Conservation (phyloP, 2,797 vertebrate genomes). For the Alcedo quadribrachys region DNA sequence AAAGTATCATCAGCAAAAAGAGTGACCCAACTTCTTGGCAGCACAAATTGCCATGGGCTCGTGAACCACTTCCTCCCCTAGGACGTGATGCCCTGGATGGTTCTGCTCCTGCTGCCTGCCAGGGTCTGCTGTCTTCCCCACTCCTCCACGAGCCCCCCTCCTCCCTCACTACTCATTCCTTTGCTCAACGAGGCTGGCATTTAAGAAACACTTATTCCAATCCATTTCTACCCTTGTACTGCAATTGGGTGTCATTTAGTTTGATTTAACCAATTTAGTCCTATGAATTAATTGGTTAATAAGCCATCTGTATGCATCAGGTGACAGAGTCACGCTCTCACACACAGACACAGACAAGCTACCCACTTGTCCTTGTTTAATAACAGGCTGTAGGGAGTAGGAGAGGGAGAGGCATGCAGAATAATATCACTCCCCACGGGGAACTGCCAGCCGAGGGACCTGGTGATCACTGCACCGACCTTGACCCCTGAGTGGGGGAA, state of each 20-base stretch:
- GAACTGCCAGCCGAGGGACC: background rate
- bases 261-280: constrained; percentile 77
- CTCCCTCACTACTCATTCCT: constrained; percentile 42
- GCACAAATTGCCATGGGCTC: background rate
- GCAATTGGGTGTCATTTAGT: constrained; percentile 75
- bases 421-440: constrained; percentile 23
- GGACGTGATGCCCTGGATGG: background rate
- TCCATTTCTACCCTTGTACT: constrained; percentile 72
- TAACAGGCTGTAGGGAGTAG: constrained; percentile 43
- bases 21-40: background rate
- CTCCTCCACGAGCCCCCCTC: background rate
- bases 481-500: constrained; percentile 3
- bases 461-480: background rate
- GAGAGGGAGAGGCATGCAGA: background rate
- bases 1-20: background rate
- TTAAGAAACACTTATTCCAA: constrained; percentile 75
- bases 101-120: background rate
- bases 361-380: constrained; percentile 66
- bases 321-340: constrained; percentile 57
- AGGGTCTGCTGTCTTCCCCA: background rate
- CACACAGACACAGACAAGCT: constrained; percentile 62
- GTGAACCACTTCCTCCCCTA: background rate
- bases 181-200: constrained; percentile 59
- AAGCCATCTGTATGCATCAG: constrained; percentile 76
- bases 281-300: constrained; percentile 78